Conservation (phyloP, 1,140 invertebrate genomes). For the Phocides pigmalion region DNA sequence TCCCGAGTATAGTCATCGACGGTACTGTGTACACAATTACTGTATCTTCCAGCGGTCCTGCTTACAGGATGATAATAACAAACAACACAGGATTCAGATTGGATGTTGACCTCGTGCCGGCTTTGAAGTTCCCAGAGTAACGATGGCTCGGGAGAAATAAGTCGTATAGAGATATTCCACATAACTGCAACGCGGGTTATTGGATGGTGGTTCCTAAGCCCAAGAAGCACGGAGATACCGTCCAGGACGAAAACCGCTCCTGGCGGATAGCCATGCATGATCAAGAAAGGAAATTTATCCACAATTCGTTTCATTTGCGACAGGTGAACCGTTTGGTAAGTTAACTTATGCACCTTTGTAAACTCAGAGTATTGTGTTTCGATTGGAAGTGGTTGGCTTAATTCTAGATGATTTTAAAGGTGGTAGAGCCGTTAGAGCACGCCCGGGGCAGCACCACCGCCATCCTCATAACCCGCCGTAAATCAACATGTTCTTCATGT, state of each 20-base stretch:
- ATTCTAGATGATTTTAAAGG: no score
- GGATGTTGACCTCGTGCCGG: conserved; percentile 78
- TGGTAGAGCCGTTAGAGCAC: no score
- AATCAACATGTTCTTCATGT: no score
- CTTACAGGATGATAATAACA: conserved; percentile 69
- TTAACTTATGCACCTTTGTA: conserved; percentile 10
- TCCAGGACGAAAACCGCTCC: conserved; percentile 47
- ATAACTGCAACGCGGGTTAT: conserved; percentile 40
- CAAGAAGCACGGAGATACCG: conserved; percentile 42
- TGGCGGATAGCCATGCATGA: conserved; percentile 65
- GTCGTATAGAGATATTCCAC: conserved; percentile 47
- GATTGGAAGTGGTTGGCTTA: no score
- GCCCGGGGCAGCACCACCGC: no score
- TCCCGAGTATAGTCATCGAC: conserved; percentile 33
- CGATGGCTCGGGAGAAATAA: conserved; percentile 48
- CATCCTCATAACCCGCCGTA: no score
- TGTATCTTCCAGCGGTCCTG: conserved; percentile 71
- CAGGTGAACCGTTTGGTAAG: conserved; percentile 56
- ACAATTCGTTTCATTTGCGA: conserved; percentile 50
- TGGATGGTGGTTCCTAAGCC: conserved; percentile 68
- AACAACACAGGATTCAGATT: conserved; percentile 49
- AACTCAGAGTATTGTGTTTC: no score
- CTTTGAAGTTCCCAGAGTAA: conserved; percentile 64
- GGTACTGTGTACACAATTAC: conserved; percentile 48
- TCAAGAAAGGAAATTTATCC: conserved; percentile 57